A percentile compares a stretch with the other conserved stretches of the same genome.
phyloP scores from a whole-genome alignment of 2,797 vertebrate genomes.

The Chaetophractus vellerosus region DNA sequence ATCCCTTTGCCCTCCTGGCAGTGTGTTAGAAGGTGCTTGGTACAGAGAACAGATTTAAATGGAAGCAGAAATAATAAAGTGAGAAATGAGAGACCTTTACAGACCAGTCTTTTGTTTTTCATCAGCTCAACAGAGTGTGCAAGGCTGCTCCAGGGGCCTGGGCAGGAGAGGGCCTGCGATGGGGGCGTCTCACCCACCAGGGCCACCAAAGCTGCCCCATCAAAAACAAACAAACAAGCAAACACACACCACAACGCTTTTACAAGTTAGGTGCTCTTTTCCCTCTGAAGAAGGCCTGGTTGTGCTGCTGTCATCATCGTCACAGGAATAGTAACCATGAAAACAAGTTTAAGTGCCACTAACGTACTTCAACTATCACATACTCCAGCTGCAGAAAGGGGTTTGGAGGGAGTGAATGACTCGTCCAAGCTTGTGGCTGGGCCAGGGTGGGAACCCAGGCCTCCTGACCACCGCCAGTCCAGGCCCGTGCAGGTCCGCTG shows the following conservation, averaged over 20 bases:
- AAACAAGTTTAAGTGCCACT: not conserved
- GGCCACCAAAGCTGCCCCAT: not conserved
- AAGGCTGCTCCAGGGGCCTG: not conserved
- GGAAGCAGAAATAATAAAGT: not conserved
- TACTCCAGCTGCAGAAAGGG: not conserved
- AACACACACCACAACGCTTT: too few species aligned
- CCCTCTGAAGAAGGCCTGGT: not conserved
- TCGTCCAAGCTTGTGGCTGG: not conserved
- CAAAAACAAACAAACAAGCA: not conserved
- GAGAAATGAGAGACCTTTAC: not conserved
- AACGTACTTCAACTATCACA: not conserved
- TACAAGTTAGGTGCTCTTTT: not conserved
- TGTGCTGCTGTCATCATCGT: not conserved
- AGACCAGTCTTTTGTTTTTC: not conserved
- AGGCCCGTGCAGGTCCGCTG: not conserved
- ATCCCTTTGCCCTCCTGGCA: not conserved
- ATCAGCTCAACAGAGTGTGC: not conserved
- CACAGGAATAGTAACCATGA: not conserved
- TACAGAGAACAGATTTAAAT: not conserved
- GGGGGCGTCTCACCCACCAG: not conserved
- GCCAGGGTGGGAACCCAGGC: not conserved
- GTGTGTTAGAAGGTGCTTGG: constrained; percentile 29
- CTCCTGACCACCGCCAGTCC: not conserved
- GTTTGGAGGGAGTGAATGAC: not conserved
- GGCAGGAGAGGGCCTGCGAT: not conserved